A percentile compares a stretch with the other conserved stretches of the same genome.
Evolutionary conservation across 1,140 invertebrate genomes (phyloP).

Genomic region (Lutraria rhynchaena): DNA sequence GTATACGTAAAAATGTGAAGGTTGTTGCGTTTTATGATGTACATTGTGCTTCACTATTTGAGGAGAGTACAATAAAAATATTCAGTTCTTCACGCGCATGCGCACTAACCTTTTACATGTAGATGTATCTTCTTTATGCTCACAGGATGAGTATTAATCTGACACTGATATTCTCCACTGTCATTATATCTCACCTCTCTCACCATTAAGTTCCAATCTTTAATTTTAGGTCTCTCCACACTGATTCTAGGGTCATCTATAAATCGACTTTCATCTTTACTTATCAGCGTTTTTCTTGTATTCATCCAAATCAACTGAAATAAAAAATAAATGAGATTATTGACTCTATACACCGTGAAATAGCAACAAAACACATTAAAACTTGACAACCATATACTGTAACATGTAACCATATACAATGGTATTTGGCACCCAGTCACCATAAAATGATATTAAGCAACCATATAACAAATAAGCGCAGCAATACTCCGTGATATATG

Average conservation of each 20-base stretch:
- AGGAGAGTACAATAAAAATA: too few species aligned
- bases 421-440: too few species aligned
- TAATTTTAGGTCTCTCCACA: slow-evolving; percentile 68
- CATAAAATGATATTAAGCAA: too few species aligned
- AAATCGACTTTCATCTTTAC: slow-evolving; percentile 69
- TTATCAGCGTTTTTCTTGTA: slow-evolving; percentile 66
- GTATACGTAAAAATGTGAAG: too few species aligned
- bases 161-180: slow-evolving; percentile 75
- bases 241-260: slow-evolving; percentile 74
- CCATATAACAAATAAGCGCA: too few species aligned
- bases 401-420: neutral
- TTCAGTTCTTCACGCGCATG: too few species aligned
- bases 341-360: neutral
- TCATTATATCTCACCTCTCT: slow-evolving; percentile 71
- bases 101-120: slow-evolving; percentile 71
- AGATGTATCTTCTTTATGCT: slow-evolving; percentile 70
- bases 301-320: slow-evolving; percentile 75
- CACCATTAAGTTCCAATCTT: slow-evolving; percentile 77
- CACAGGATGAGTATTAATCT: slow-evolving; percentile 76
- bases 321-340: neutral
- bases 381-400: neutral
- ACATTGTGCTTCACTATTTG: too few species aligned
- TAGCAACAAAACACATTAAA: neutral
- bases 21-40: too few species aligned
- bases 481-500: too few species aligned